These are phyloP conservation scores for Blastobasis adustella DNA, from an alignment of 2,888 invertebrate genomes.

Conservation along the genomic window DNA sequence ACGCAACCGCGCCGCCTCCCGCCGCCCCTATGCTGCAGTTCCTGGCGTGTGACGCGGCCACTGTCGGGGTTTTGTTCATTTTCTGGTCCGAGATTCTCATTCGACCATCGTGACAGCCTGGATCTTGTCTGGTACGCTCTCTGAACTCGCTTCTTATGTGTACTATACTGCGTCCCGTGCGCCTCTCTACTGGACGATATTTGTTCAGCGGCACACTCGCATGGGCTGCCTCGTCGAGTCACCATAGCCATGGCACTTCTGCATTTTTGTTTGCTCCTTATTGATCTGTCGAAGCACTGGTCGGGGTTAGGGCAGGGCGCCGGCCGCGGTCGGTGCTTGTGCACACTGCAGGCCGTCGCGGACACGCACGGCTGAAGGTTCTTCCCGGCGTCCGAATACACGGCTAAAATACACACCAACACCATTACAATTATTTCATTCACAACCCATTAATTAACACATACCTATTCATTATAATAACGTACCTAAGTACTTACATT, in stretches of 20 bases:
- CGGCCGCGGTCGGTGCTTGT: conserved; percentile 50
- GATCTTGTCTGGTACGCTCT: conserved; percentile 41
- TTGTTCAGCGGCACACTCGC: conserved; percentile 42
- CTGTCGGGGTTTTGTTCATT: too few species aligned
- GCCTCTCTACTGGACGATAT: conserved; percentile 33
- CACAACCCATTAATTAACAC: background rate
- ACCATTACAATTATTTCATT: background rate
- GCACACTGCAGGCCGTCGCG: conserved; percentile 51
- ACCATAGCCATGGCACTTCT: conserved; percentile 49
- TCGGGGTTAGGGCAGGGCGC: conserved; percentile 54
- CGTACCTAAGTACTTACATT: background rate
- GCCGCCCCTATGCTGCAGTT: too few species aligned
- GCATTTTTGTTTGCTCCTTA: conserved; percentile 41
- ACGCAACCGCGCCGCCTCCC: too few species aligned
- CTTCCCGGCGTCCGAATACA: background rate
- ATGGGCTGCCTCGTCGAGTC: conserved; percentile 34
- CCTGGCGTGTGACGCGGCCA: too few species aligned
- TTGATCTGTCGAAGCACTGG: conserved; percentile 48
- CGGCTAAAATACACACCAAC: background rate
- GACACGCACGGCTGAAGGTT: conserved; percentile 50
- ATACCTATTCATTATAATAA: too few species aligned
- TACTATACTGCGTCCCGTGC: conserved; percentile 25
- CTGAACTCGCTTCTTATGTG: conserved; percentile 36
- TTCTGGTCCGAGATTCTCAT: too few species aligned
- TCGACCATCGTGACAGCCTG: conserved; percentile 35